Evolutionary conservation across 2,888 invertebrate genomes (phyloP).

Genomic region (Nomada ruficornis): DNA sequence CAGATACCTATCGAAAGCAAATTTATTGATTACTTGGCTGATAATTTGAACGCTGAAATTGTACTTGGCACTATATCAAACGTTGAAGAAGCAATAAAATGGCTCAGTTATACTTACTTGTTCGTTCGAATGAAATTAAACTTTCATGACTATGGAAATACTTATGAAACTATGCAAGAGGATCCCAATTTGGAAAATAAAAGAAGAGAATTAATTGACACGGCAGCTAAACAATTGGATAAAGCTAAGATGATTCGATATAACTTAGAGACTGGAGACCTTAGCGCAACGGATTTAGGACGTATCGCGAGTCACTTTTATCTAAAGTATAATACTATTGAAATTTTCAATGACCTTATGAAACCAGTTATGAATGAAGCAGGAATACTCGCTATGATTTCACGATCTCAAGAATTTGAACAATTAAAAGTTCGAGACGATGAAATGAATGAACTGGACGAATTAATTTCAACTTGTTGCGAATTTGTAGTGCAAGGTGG

Average conservation of each 20-base stretch:
- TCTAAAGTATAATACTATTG: slow-evolving; percentile 97
- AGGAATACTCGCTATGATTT: slow-evolving; percentile 95
- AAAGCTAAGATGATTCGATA: slow-evolving; percentile 97
- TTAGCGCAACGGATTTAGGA: slow-evolving; percentile 94
- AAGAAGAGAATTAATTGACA: slow-evolving; percentile 91
- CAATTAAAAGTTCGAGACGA: slow-evolving; percentile 98
- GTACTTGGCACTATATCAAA: slow-evolving; percentile 98
- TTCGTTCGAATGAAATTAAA: slow-evolving; percentile 97
- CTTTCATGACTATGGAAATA: slow-evolving; percentile 91
- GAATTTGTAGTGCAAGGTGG: slow-evolving; percentile 92
- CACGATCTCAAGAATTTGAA: slow-evolving; percentile 96
- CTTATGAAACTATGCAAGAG: slow-evolving; percentile 88
- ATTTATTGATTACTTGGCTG: slow-evolving; percentile 95
- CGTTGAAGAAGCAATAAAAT: slow-evolving; percentile 97
- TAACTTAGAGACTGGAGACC: slow-evolving; percentile 92
- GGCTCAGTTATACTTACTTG: slow-evolving; percentile 98
- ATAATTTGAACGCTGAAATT: slow-evolving; percentile 98
- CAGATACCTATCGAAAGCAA: slow-evolving; percentile 99
- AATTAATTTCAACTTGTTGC: slow-evolving; percentile 90
- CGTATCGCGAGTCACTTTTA: slow-evolving; percentile 99
- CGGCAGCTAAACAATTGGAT: slow-evolving; percentile 94
- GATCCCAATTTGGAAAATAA: slow-evolving; percentile 93
- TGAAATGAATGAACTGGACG: slow-evolving; percentile 95
- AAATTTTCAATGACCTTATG: slow-evolving; percentile 94
- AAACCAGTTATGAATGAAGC: slow-evolving; percentile 93